Percentiles rank a stretch among this genome's conserved stretches.
Conservation (phyloP, 2,888 invertebrate genomes). For the Caenorhabditis sinica region DNA sequence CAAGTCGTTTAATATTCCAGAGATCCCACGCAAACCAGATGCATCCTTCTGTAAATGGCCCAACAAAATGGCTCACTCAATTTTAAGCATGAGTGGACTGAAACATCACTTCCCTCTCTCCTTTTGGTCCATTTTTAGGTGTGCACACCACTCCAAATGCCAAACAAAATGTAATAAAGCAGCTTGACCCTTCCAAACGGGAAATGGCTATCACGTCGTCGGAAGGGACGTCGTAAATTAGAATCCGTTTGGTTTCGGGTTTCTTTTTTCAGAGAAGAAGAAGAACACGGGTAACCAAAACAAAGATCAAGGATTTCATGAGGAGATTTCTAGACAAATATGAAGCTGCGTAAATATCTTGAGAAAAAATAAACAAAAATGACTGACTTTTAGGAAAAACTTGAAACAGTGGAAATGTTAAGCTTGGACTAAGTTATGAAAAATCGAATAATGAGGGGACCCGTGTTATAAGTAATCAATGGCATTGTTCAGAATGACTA, state of each 20-base stretch:
- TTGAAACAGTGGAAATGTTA: slow-evolving; percentile 10
- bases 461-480: slow-evolving; percentile 52
- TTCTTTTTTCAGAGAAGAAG: neutral
- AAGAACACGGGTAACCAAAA: neutral
- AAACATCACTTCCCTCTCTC: slow-evolving; percentile 56
- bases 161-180: slow-evolving; percentile 48
- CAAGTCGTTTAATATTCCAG: neutral
- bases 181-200: slow-evolving; percentile 26
- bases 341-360: neutral
- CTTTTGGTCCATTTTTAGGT: slow-evolving; percentile 26
- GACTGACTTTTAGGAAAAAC: neutral
- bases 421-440: slow-evolving; percentile 34
- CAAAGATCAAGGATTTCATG: slow-evolving; percentile 28
- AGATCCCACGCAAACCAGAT: slow-evolving; percentile 51
- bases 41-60: slow-evolving; percentile 1
- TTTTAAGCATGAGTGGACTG: slow-evolving; percentile 58
- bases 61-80: slow-evolving; percentile 34
- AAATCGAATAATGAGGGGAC: slow-evolving; percentile 7
- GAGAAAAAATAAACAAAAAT: slow-evolving; percentile 9
- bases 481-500: slow-evolving; percentile 44
- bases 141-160: slow-evolving; percentile 32
- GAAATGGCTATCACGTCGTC: slow-evolving; percentile 8
- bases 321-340: neutral
- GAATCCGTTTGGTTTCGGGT: slow-evolving; percentile 24
- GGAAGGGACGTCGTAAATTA: slow-evolving; percentile 41